These are phyloP conservation scores for Aspidiotus destructor DNA, from an alignment of 2,888 invertebrate genomes.

Conservation along the genomic window DNA sequence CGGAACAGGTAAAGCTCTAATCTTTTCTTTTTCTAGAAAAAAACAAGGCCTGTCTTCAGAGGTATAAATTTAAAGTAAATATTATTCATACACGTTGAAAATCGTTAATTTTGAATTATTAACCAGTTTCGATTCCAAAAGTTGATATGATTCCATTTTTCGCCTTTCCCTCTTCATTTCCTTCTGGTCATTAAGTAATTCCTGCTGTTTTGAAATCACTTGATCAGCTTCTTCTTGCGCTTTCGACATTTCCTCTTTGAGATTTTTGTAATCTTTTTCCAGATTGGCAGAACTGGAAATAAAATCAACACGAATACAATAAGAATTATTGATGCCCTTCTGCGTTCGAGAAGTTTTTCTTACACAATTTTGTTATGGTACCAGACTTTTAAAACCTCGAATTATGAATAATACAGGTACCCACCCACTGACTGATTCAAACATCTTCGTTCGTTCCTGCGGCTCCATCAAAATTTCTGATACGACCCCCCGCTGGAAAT, in stretches of 20 bases:
- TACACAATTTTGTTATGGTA: too few species aligned
- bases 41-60: not conserved
- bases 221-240: constrained; percentile 98
- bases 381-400: too few species aligned
- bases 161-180: constrained; percentile 97
- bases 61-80: not conserved
- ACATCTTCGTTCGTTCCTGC: constrained; percentile 90
- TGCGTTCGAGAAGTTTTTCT: not conserved
- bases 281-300: constrained; percentile 74
- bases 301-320: not conserved
- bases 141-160: constrained; percentile 94
- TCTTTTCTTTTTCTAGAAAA: constrained; percentile 71
- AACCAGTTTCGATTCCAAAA: constrained; percentile 83
- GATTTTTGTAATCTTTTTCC: constrained; percentile 87
- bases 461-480: constrained; percentile 99
- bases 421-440: constrained; percentile 96
- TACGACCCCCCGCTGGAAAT: constrained; percentile 98
- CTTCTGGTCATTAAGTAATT: constrained; percentile 94
- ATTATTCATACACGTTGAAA: not conserved
- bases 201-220: constrained; percentile 96
- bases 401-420: not conserved
- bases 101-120: constrained; percentile 37
- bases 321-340: not conserved
- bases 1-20: constrained; percentile 87
- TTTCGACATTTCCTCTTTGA: constrained; percentile 87